These are phyloP conservation scores for Rhaphigaster nebulosa DNA, from an alignment of 2,888 invertebrate species.

Conservation along the genomic window DNA sequence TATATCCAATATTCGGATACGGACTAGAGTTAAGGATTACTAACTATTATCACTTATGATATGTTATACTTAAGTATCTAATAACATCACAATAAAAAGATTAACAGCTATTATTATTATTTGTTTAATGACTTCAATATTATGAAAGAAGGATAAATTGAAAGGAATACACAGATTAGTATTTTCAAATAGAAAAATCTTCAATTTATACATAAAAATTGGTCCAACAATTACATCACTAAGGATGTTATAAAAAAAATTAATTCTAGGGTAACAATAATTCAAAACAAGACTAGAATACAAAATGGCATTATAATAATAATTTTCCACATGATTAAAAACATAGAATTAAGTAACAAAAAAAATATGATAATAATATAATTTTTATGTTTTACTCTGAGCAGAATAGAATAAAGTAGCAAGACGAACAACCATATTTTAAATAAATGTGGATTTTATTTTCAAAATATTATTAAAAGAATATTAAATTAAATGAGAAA, in stretches of 20 bases:
- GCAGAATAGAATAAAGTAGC: neutral
- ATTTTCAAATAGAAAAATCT: neutral
- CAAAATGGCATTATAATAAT: neutral
- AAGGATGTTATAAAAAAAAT: neutral
- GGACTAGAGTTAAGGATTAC: neutral
- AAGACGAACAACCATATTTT: neutral
- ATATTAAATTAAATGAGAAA: too few species aligned
- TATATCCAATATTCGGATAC: neutral
- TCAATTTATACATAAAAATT: neutral
- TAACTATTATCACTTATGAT: conserved; percentile 8
- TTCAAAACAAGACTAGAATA: neutral
- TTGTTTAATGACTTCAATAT: neutral
- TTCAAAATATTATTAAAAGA: neutral
- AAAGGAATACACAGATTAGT: neutral
- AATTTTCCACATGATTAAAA: too few species aligned
- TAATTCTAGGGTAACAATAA: neutral
- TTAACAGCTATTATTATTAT: neutral
- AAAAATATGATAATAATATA: too few species aligned
- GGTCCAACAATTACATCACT: neutral
- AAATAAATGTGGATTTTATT: neutral
- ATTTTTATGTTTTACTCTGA: neutral
- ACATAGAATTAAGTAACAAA: too few species aligned
- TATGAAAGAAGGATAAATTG: neutral
- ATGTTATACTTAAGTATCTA: neutral
- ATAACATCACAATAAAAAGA: neutral